Percentiles rank a stretch among this genome's conserved stretches.
Evolutionary conservation across 2,888 invertebrate species (phyloP).

Genomic region (Hydropsyche betteni): DNA sequence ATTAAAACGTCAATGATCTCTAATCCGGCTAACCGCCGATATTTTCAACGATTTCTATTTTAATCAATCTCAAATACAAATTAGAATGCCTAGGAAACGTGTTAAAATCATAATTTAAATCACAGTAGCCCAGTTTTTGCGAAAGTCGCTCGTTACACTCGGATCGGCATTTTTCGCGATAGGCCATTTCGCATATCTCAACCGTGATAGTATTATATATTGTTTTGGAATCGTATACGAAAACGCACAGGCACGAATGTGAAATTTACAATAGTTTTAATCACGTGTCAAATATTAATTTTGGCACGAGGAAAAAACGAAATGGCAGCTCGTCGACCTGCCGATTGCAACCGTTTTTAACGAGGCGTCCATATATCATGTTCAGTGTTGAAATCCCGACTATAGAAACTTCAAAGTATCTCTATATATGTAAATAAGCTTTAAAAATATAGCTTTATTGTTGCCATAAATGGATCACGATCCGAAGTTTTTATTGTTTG

Average conservation of each 20-base stretch:
- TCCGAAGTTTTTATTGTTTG: conserved; percentile 33
- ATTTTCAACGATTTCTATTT: conserved; percentile 12
- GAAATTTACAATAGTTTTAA: too few species aligned
- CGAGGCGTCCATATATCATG: conserved; percentile 29
- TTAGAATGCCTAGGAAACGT: conserved; percentile 28
- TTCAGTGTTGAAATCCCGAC: conserved; percentile 30
- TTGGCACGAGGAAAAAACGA: conserved; percentile 23
- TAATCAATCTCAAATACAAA: conserved; percentile 25
- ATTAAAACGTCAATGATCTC: too few species aligned
- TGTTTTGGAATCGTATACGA: too few species aligned
- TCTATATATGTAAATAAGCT: conserved; percentile 42
- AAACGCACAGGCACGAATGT: too few species aligned
- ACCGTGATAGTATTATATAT: too few species aligned
- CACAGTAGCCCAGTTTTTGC: conserved; percentile 29
- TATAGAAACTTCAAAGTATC: conserved; percentile 28
- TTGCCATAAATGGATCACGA: conserved; percentile 46
- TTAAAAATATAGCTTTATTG: conserved; percentile 44
- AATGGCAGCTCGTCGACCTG: conserved; percentile 17
- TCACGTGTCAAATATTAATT: not conserved
- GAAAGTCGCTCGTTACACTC: conserved; percentile 11
- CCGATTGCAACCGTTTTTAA: conserved; percentile 27
- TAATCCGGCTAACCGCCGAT: too few species aligned
- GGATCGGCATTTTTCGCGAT: too few species aligned
- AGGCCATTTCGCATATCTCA: too few species aligned
- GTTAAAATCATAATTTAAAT: conserved; percentile 32